Conservation (phyloP, 2,113 vertebrate genomes). For the Corythornis vintsioides region DNA sequence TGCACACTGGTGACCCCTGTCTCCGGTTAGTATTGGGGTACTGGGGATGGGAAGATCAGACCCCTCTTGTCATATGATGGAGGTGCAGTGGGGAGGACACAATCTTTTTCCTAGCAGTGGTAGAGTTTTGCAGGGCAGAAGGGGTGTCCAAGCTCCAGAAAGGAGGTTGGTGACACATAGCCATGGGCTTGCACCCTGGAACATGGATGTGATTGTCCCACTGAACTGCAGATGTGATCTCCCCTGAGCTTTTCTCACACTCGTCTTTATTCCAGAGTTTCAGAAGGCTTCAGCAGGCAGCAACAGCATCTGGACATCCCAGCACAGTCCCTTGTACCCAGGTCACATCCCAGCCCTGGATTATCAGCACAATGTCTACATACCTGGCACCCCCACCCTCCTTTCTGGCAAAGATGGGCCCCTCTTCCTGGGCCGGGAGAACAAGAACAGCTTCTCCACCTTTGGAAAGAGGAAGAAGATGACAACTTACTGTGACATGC, state of each 20-base stretch:
- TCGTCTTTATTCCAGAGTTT: slow-evolving; percentile 75
- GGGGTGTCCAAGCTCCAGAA: not conserved
- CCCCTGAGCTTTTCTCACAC: not conserved
- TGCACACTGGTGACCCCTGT: slow-evolving; percentile 79
- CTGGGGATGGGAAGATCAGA: not conserved
- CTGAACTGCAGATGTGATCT: not conserved
- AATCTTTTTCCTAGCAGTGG: not conserved
- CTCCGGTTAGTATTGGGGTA: slow-evolving; percentile 77
- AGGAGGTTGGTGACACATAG: not conserved
- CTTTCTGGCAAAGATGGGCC: slow-evolving; percentile 80
- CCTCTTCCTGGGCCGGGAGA: slow-evolving; percentile 80
- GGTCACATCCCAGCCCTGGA: slow-evolving; percentile 79
- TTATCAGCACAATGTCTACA: slow-evolving; percentile 93
- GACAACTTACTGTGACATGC: slow-evolving; percentile 81
- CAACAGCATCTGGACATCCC: slow-evolving; percentile 84
- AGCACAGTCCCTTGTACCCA: slow-evolving; percentile 78
- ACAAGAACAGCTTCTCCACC: slow-evolving; percentile 90
- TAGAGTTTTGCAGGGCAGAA: not conserved
- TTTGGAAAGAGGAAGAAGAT: slow-evolving; percentile 90
- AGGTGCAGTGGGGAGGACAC: not conserved
- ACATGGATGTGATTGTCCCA: not conserved
- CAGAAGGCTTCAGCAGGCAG: slow-evolving; percentile 80
- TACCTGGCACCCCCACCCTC: slow-evolving; percentile 86
- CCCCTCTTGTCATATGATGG: rapidly evolving
- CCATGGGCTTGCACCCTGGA: not conserved